Evolutionary conservation across 2,113 vertebrate genomes (phyloP).

Genomic region (Phalacrocorax brasilianus): DNA sequence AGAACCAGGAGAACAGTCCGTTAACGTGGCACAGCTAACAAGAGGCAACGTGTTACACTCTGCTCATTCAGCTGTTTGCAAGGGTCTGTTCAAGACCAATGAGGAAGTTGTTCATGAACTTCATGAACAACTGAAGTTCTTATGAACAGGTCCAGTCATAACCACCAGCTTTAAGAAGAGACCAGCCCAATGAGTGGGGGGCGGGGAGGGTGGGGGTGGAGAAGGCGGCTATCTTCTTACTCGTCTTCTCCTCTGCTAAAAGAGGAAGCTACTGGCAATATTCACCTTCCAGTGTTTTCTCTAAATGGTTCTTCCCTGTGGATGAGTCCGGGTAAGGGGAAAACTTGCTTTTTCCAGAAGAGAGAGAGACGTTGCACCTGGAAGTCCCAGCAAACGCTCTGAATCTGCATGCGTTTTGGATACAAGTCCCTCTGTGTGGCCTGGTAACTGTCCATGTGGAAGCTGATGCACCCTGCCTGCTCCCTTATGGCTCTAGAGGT

Average conservation of each 20-base stretch:
- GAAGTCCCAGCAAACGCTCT: neutral
- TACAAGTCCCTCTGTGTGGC: neutral
- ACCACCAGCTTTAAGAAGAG: neutral
- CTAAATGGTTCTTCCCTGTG: neutral
- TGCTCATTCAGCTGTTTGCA: fast-evolving
- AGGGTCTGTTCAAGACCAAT: fast-evolving
- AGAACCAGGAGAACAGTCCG: fast-evolving
- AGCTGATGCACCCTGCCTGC: neutral
- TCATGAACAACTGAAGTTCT: too few species aligned
- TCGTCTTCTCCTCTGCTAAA: neutral
- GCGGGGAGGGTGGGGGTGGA: neutral
- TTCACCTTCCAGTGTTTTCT: neutral
- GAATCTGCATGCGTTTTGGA: neutral
- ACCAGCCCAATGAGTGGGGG: neutral
- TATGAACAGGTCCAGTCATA: neutral
- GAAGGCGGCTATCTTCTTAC: neutral
- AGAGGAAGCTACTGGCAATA: neutral
- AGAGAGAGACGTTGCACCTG: neutral
- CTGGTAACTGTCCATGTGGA: neutral
- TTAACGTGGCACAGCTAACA: neutral
- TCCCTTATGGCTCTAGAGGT: neutral
- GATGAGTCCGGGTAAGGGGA: neutral
- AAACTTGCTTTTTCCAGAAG: neutral
- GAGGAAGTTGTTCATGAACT: neutral
- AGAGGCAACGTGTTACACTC: neutral